Percentiles rank a stretch among this genome's conserved stretches.
Conservation (phyloP, 2,113 vertebrate species). For the zebrafish (Danio rerio) region DNA sequence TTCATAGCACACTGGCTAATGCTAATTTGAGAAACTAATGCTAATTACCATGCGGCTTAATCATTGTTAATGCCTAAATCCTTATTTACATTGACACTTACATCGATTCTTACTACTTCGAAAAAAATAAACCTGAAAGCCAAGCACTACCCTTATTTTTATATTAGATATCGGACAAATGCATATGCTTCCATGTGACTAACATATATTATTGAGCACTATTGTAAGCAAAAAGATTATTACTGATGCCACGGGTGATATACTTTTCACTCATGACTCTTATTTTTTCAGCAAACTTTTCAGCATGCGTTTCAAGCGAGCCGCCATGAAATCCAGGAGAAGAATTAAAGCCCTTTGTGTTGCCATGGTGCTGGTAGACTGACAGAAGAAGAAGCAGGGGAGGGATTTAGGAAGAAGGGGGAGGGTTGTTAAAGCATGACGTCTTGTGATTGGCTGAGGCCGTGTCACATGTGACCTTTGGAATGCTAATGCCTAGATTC, state of each 20-base stretch:
- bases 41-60: background rate
- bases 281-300: background rate
- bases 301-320: constrained; percentile 50
- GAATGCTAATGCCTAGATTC: constrained; percentile 75
- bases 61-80: background rate
- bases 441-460: constrained; percentile 62
- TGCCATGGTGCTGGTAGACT: constrained; percentile 73
- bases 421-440: constrained; percentile 38
- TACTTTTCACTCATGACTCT: background rate
- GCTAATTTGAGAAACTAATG: background rate
- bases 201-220: too few relatives aligned
- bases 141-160: background rate
- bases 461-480: constrained; percentile 68
- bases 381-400: constrained; percentile 65
- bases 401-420: constrained; percentile 42
- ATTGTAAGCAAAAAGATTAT: background rate
- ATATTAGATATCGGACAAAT: background rate
- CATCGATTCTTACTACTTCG: too few relatives aligned
- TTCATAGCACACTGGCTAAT: background rate
- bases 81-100: too few relatives aligned
- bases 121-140: too few relatives aligned
- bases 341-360: constrained; percentile 68
- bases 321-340: constrained; percentile 51
- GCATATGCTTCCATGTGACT: background rate
- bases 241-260: background rate